Evolutionary conservation across 2,888 invertebrate genomes (phyloP).

Genomic region (Hemistola chrysoprasaria): DNA sequence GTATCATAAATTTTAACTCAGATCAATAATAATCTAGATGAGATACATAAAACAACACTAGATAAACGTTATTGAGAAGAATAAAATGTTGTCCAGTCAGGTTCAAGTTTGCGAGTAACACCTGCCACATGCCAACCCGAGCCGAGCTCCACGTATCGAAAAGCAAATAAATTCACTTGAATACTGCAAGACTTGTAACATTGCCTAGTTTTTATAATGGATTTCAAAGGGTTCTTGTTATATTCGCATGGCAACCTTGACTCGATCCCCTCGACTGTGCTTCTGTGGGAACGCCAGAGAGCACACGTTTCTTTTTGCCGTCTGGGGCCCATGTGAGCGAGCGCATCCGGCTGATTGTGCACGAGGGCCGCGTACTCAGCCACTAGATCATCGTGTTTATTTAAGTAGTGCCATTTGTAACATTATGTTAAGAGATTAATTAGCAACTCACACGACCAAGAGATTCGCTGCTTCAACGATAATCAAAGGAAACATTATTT

Average conservation of each 20-base stretch:
- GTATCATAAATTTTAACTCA: too few relatives aligned
- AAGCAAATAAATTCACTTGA: conserved; percentile 58
- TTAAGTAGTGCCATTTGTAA: conserved; percentile 42
- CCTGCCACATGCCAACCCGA: conserved; percentile 57
- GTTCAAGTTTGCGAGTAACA: conserved; percentile 59
- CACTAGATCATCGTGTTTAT: conserved; percentile 44
- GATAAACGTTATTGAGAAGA: conserved; percentile 41
- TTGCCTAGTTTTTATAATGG: conserved; percentile 60
- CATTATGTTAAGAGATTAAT: conserved; percentile 44
- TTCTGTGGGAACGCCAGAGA: conserved; percentile 73
- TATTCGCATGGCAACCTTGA: conserved; percentile 73
- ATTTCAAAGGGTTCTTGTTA: conserved; percentile 64
- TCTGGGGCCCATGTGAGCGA: conserved; percentile 75
- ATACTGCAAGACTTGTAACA: conserved; percentile 55
- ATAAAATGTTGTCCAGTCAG: conserved; percentile 66
- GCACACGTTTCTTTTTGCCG: conserved; percentile 66
- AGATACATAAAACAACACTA: conserved; percentile 34
- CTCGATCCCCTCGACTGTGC: conserved; percentile 61
- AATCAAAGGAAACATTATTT: conserved; percentile 20
- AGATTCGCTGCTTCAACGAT: conserved; percentile 24
- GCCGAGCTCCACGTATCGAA: conserved; percentile 45
- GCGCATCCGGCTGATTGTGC: conserved; percentile 67
- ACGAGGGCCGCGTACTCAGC: conserved; percentile 42
- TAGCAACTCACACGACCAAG: conserved; percentile 17
- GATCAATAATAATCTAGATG: not conserved